These are phyloP conservation scores for Lithophane leautieri DNA, from an alignment of 2,888 invertebrate species.

Conservation along the genomic window DNA sequence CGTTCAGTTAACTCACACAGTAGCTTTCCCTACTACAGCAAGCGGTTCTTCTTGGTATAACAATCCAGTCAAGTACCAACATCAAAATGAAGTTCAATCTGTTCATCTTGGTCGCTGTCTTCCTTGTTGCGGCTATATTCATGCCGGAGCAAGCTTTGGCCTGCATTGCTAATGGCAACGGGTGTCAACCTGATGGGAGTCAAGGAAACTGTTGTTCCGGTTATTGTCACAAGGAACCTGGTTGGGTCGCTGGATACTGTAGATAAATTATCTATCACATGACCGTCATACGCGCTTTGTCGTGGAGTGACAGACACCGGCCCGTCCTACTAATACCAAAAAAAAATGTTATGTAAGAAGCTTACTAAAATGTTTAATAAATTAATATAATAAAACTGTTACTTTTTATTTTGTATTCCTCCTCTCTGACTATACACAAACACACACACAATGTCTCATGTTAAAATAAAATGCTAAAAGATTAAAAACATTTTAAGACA, in stretches of 20 bases:
- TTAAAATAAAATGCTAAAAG: no score
- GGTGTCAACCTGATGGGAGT: slow-evolving; percentile 3
- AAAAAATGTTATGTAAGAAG: not conserved
- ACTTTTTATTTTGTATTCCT: not conserved
- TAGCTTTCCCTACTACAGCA: not conserved
- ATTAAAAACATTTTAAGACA: not conserved
- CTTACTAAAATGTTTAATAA: not conserved
- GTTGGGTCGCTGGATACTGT: slow-evolving; percentile 8
- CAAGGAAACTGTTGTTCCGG: slow-evolving; percentile 18
- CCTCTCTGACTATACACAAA: no score
- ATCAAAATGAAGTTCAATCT: slow-evolving; percentile 10
- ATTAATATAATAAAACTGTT: not conserved
- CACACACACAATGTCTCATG: no score
- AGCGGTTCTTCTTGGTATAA: not conserved
- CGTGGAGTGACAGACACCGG: no score
- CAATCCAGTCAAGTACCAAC: not conserved
- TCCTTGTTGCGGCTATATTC: slow-evolving; percentile 6
- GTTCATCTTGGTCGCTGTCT: slow-evolving; percentile 9
- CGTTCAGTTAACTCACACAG: not conserved
- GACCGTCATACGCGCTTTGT: not conserved
- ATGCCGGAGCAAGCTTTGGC: slow-evolving; percentile 8
- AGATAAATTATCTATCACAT: not conserved
- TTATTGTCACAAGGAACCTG: slow-evolving; percentile 2
- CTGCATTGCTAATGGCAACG: not conserved
- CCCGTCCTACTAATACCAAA: not conserved